Conservation (phyloP, 2,113 vertebrate species). For the Coptodon rendalli region DNA sequence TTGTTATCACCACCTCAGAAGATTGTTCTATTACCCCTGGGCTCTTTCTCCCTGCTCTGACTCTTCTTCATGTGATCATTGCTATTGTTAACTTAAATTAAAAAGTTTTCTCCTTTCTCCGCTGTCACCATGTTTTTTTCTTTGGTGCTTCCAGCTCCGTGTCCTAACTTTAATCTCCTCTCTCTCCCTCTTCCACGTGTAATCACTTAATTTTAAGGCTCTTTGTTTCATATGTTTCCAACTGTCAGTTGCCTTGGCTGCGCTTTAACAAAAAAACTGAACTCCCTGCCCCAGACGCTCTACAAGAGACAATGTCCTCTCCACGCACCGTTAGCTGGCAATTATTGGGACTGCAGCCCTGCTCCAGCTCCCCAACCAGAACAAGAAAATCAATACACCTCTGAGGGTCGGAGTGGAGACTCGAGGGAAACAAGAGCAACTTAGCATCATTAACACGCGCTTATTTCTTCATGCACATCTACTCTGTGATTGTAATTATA, state of each 20-base stretch:
- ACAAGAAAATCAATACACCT: slow-evolving; percentile 24
- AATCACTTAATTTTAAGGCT: not conserved
- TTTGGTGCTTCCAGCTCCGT: not conserved
- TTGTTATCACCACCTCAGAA: slow-evolving; percentile 19
- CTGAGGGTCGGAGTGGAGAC: not conserved
- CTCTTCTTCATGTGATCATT: slow-evolving; percentile 13
- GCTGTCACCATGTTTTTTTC: not conserved
- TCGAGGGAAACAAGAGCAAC: not conserved
- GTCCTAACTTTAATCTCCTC: not conserved
- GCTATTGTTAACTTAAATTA: slow-evolving; percentile 21
- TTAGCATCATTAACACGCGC: not conserved
- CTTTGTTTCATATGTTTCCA: not conserved
- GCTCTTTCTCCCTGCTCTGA: not conserved
- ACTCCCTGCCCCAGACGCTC: not conserved
- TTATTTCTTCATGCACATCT: not conserved
- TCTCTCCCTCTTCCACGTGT: not conserved
- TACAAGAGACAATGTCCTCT: slow-evolving; percentile 27
- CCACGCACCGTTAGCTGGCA: slow-evolving; percentile 38
- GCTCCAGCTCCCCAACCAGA: not conserved
- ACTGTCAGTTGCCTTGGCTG: not conserved
- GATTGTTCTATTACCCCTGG: not conserved
- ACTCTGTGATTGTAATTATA: not conserved
- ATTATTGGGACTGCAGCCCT: slow-evolving; percentile 35
- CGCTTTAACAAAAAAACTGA: not conserved
- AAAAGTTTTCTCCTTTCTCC: not conserved